These are phyloP conservation scores for Rhagoletis zephyria DNA, from an alignment of 1,140 invertebrate species.

Conservation along the genomic window DNA sequence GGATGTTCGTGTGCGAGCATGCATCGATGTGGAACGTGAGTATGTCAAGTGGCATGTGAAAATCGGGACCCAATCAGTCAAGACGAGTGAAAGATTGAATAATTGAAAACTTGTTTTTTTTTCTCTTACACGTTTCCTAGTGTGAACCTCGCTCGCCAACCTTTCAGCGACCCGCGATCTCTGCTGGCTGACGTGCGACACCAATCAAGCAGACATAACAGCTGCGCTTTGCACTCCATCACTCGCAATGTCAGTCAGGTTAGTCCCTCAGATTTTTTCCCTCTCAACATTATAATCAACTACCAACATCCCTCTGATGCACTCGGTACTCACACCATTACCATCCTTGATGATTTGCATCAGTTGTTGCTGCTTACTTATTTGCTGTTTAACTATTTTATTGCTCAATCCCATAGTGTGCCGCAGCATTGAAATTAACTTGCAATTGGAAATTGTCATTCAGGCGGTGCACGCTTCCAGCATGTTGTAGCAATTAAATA, in stretches of 20 bases:
- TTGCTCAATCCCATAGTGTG: background rate
- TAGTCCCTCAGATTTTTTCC: conserved; percentile 12
- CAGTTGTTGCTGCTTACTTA: background rate
- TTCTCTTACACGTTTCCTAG: background rate
- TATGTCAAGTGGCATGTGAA: conserved; percentile 51
- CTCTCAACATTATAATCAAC: background rate
- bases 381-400: conserved; percentile 45
- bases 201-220: background rate
- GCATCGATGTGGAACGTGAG: background rate
- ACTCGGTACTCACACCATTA: background rate
- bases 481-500: background rate
- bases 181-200: background rate
- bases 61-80: conserved; percentile 24
- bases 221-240: conserved; percentile 8
- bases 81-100: background rate
- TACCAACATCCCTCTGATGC: background rate
- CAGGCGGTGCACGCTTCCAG: background rate
- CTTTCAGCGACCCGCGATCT: background rate
- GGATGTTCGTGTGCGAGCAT: background rate
- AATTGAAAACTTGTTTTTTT: background rate
- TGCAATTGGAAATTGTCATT: conserved; percentile 22
- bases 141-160: background rate
- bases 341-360: conserved; percentile 31
- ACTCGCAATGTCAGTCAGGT: conserved; percentile 7
- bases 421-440: conserved; percentile 11